Percentiles rank a stretch among this genome's conserved stretches.
phyloP scores from a whole-genome alignment of 35 echinoderm and acorn worm genomes.

The Stichopus chloronotus region DNA sequence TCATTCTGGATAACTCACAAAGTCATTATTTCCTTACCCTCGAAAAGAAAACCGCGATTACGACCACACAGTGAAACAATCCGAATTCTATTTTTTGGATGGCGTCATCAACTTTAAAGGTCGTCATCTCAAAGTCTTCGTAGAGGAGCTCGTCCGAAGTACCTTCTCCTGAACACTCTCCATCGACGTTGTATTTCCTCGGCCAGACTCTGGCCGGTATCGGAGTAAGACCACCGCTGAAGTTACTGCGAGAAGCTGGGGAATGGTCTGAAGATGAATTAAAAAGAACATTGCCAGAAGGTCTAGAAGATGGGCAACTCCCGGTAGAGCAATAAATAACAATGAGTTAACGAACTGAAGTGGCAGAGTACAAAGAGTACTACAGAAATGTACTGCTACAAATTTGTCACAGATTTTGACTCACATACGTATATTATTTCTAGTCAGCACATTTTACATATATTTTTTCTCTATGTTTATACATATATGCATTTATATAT shows the following conservation, averaged over 20 bases:
- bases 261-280: conserved; percentile 22
- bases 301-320: neutral
- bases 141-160: conserved; percentile 45
- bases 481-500: neutral
- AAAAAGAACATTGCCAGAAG: neutral
- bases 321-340: too few species aligned
- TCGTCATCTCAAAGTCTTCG: conserved; percentile 32
- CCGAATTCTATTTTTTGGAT: conserved; percentile 52
- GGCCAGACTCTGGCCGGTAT: conserved; percentile 44
- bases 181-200: conserved; percentile 36
- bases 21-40: neutral
- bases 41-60: conserved; percentile 31
- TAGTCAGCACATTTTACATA: neutral
- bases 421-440: neutral
- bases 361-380: too few species aligned
- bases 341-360: too few species aligned
- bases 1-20: too few species aligned
- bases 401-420: neutral
- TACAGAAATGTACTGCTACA: too few species aligned
- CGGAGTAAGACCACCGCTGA: conserved; percentile 13
- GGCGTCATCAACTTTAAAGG: conserved; percentile 51
- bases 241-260: neutral
- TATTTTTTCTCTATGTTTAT: neutral
- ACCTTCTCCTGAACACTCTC: conserved; percentile 10
- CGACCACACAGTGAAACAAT: conserved; percentile 25